Base-by-base conservation (phyloP, 2,113 vertebrate genomes). In the Solea solea region DNA sequence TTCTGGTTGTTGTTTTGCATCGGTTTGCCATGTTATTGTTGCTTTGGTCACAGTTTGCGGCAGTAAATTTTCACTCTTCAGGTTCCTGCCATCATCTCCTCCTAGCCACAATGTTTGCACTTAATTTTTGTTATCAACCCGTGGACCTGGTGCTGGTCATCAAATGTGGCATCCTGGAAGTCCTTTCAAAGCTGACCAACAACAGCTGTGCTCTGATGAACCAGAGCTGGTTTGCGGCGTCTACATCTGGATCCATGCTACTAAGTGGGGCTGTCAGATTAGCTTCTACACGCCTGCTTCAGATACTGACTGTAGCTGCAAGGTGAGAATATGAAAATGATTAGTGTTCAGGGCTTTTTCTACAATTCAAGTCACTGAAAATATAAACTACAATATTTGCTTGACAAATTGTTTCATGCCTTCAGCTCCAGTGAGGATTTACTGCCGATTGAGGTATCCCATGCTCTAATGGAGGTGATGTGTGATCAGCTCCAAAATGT, bases 401-500 rank as follows among this genome's bases (percentile, higher is more conserved):
- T 14, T 56, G 62, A 57, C 12, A 59, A 27, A 44, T 21, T 48
- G 2, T 61, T 48, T 48, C 42, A 13, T 49, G 12, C 9, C 49
- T 41, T 21, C 67, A 95, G 94, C 80, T 93, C 91, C 34, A 95
- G 89, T 86, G 94, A 94, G 69, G 91, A 92, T 27, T 76, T 81
- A 42, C 86, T 95, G 34, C 92, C 93, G 3, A 16, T 90, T 8
- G 93, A 94, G 1, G 89, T 95, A n/a, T 92, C 94, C 55, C 81
- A 93, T 58, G 89, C 92, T 27, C 76, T 94, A n/a, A 94, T 95
- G 93, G 93, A 94, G 41, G 93, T 95, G 50, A 93, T 95, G 93
- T 93, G 91, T 61, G 88, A 93, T 68, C 94, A 95, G 74, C 90
- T 95, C 21, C 92, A 94, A 68, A 88, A 83, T 44, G 80, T 94